These are phyloP conservation scores for Mesocricetus auratus DNA, from an alignment of 2,113 vertebrate genomes.

Conservation along the genomic window DNA sequence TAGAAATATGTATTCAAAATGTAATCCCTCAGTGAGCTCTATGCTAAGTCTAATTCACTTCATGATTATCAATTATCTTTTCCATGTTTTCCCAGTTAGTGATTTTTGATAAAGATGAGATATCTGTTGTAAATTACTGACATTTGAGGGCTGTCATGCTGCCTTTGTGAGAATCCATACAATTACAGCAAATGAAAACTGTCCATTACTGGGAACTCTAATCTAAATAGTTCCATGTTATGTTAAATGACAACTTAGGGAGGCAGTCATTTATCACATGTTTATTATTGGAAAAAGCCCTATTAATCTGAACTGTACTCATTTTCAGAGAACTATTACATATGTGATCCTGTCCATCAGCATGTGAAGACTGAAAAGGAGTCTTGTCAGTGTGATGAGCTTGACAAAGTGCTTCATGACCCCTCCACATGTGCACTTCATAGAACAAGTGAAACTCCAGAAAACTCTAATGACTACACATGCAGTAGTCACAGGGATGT, in stretches of 20 bases:
- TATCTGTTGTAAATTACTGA: no score
- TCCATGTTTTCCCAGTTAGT: not conserved
- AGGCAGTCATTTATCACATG: not conserved
- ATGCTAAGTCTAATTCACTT: not conserved
- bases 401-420: not conserved
- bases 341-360: not conserved
- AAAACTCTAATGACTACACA: not conserved
- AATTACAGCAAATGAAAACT: not conserved
- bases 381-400: not conserved
- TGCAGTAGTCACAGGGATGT: not conserved
- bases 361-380: not conserved
- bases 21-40: no score
- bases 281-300: not conserved
- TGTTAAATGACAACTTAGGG: not conserved
- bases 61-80: not conserved
- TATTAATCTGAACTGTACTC: not conserved
- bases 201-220: not conserved
- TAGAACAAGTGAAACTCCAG: not conserved
- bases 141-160: not conserved
- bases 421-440: not conserved
- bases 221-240: not conserved
- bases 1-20: not conserved
- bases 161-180: not conserved
- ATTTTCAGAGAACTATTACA: not conserved
- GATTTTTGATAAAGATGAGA: no score